Base-by-base conservation (phyloP, 2,797 vertebrate species). In the Fistularia tabacaria region DNA sequence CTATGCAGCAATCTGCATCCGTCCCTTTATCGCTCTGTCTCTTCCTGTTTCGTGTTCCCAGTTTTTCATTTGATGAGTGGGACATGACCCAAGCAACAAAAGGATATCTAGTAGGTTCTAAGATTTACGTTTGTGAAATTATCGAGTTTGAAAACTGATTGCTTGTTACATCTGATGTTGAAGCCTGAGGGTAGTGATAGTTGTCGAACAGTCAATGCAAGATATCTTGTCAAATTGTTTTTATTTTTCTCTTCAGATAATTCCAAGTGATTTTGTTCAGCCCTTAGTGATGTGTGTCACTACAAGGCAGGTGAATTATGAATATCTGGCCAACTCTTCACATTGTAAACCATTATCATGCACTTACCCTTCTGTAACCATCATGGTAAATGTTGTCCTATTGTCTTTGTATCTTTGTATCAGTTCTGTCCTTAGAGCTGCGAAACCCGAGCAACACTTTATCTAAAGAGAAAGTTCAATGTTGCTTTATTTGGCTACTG, bases 301-400 rank as follows among this genome's bases (percentile, higher is more conserved):
- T 37, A n/a, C 10, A 10, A 49, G n/a, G 36, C 57, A 73, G 65
- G 56, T 61, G 1, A 9, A 46, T 57, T 64, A 64, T 51, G 76
- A 49, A 77, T 62, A 39, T 69, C 9, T 65, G 69, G 58, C 48
- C 7, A 66, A 41, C 14, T 52, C 51, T 45, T 46, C 57, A 66
- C 64, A 59, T 73, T 66, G 55, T 70, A 44, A 25, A 25, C 25
- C 25, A 5, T 25, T 2, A 25, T 5, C 25, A 25, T 25, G 25
- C 25, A 25, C 2, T 25, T n/a, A n/a, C 25, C 25, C 25, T 25
- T 25, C 25, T 25, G 25, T 25, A 25, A 25, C 25, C 2, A 25
- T 25, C 25, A 25, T 2, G 25, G 5, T 25, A 25, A 25, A 2
- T 25, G 25, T 25, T 25, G 25, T 25, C 25, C 25, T 25, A 5